Percentiles rank a stretch among this genome's conserved stretches.
Evolutionary conservation across 2,113 vertebrate species (phyloP).

Genomic region (Microtus ochrogaster): DNA sequence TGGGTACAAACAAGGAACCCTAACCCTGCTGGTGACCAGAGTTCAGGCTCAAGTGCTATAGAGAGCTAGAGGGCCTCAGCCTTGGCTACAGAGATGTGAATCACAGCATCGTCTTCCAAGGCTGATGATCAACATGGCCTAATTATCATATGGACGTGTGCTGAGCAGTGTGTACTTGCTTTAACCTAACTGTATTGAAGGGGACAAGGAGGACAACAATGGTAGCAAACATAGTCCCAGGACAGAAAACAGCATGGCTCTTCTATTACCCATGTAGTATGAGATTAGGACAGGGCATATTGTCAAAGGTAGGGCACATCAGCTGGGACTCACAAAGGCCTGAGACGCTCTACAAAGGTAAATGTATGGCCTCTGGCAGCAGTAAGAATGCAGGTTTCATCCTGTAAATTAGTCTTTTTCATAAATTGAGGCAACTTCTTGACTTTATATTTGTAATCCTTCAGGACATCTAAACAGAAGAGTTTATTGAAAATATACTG

Average conservation of each 20-base stretch:
- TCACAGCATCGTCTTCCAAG: not conserved
- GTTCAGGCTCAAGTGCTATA: not conserved
- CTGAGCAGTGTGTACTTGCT: not conserved
- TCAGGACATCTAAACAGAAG: not conserved
- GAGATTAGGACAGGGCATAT: accelerated
- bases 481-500: not conserved
- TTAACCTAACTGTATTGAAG: not conserved
- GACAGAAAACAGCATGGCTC: not conserved
- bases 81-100: not conserved
- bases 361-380: not conserved
- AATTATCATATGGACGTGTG: accelerated
- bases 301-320: not conserved
- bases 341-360: not conserved
- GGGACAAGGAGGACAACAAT: not conserved
- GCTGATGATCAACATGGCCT: not conserved
- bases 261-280: not conserved
- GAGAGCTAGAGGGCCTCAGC: not conserved
- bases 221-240: not conserved
- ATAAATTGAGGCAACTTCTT: not conserved
- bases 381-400: not conserved
- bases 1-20: not conserved
- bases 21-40: not conserved
- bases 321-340: not conserved
- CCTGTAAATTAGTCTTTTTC: not conserved
- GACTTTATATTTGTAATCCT: not conserved